phyloP scores from a whole-genome alignment of 2,888 invertebrate genomes.

The Diaperis boleti region DNA sequence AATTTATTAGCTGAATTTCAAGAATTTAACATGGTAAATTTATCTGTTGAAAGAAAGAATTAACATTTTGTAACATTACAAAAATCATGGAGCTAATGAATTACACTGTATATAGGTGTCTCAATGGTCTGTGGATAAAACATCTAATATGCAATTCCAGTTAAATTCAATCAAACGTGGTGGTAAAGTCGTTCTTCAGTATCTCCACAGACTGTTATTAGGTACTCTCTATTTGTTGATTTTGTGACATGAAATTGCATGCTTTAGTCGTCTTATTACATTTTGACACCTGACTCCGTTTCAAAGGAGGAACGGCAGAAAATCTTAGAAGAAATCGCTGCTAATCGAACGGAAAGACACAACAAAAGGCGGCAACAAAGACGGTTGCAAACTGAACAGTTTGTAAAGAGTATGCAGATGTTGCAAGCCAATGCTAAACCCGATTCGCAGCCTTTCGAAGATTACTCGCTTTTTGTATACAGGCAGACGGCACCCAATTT shows the following conservation, averaged over 20 bases:
- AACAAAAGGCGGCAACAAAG: constrained; percentile 76
- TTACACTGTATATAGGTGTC: no score
- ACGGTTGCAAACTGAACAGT: constrained; percentile 83
- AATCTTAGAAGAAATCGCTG: constrained; percentile 80
- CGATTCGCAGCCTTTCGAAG: constrained; percentile 77
- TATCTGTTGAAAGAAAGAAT: no score
- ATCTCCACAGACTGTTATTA: no score
- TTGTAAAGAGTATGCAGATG: constrained; percentile 88
- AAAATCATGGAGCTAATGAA: no score
- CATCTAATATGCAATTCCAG: no score
- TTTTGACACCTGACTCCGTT: not conserved
- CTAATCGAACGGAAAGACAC: constrained; percentile 74
- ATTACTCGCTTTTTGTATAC: constrained; percentile 88
- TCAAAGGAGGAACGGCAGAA: constrained; percentile 79
- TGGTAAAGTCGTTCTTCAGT: no score
- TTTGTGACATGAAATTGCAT: not conserved
- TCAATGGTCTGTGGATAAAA: no score
- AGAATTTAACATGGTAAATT: no score
- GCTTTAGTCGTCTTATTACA: not conserved
- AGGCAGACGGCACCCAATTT: constrained; percentile 87
- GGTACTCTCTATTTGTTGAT: no score
- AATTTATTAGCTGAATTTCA: no score
- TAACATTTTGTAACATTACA: no score
- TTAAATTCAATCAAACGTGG: no score
- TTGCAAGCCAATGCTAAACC: constrained; percentile 81